Evolutionary conservation across 2,113 vertebrate genomes (phyloP), one percentile per base, ranked within the genome.

Genomic region (Abramis brama): DNA sequence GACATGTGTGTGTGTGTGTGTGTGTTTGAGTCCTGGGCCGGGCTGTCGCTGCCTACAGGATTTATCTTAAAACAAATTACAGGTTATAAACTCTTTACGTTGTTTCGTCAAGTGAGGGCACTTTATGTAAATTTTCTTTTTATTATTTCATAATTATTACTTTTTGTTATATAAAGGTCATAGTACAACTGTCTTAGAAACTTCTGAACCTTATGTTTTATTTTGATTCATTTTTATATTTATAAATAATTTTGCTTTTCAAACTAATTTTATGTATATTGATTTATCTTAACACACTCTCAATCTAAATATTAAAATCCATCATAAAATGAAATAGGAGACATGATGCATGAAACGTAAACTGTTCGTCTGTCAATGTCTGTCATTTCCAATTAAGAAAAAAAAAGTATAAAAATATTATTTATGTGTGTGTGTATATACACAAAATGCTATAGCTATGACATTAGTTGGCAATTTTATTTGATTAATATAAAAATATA

Each of bases 41-140:
- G 9, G 6, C n/a, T 45, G 33, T 66, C 43, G 10, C 30, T 12
- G 6, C 12, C 50, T 52, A 19, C 25, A 55, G 66, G 30, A 45
- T n/a, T 66, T 82, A 10, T 43, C 17, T 66, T 79, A 68, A 68
- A 68, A 68, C 66, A 68, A 17, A 66, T 66, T 33, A 64, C 57
- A 64, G 8, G 12, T 87, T 74, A 39, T 60, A 59, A 66, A 27
- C 6, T 36, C 6, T 19, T 19, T 19, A 55, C 1, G 5, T 19
- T 62, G 60, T 13, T 68, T 66, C 0, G 0, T 68, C 64, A 3
- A 30, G 15, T 33, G 4, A 7, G 2, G 2, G 83, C 23, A 17
- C 39, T 82, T 78, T 86, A 43, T 73, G 23, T 30, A 3, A 30
- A 66, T 27, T n/a, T 60, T 60, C 9, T 59, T 59, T 27, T 50